Percentiles rank a stretch among this genome's conserved stretches.
These are phyloP conservation scores for Chrysolina americana DNA, from an alignment of 2,888 invertebrate genomes.

Conservation along the genomic window DNA sequence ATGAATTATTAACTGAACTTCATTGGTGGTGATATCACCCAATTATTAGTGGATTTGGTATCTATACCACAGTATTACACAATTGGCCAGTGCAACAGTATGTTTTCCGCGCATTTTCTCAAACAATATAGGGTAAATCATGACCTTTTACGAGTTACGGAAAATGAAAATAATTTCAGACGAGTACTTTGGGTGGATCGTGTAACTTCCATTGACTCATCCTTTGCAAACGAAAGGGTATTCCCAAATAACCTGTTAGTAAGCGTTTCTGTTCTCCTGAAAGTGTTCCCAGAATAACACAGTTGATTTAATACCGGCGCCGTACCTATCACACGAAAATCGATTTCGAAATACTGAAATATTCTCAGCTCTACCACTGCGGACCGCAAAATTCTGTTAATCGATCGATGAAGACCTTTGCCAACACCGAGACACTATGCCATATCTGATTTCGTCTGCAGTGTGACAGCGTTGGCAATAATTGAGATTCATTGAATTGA, in stretches of 20 bases:
- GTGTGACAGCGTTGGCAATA: neutral
- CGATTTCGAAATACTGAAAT: constrained; percentile 54
- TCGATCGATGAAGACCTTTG: constrained; percentile 25
- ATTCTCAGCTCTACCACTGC: constrained; percentile 35
- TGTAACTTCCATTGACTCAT: too few species aligned
- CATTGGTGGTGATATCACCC: too few species aligned
- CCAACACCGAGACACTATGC: neutral
- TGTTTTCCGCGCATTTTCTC: too few species aligned
- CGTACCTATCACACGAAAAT: constrained; percentile 61
- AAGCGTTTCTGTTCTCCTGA: neutral
- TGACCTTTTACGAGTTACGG: too few species aligned
- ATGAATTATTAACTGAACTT: too few species aligned
- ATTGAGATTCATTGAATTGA: too few species aligned
- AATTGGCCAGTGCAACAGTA: too few species aligned
- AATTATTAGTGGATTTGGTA: too few species aligned
- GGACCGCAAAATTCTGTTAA: constrained; percentile 20
- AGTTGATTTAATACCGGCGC: constrained; percentile 54
- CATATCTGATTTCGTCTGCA: neutral
- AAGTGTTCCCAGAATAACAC: constrained; percentile 45
- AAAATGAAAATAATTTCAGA: too few species aligned
- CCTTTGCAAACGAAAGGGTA: neutral
- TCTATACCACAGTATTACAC: too few species aligned
- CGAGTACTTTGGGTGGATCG: too few species aligned
- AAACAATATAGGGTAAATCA: too few species aligned
- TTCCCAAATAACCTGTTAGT: neutral